Conservation (phyloP, 2,888 invertebrate species). For the Electrophaes corylata region DNA sequence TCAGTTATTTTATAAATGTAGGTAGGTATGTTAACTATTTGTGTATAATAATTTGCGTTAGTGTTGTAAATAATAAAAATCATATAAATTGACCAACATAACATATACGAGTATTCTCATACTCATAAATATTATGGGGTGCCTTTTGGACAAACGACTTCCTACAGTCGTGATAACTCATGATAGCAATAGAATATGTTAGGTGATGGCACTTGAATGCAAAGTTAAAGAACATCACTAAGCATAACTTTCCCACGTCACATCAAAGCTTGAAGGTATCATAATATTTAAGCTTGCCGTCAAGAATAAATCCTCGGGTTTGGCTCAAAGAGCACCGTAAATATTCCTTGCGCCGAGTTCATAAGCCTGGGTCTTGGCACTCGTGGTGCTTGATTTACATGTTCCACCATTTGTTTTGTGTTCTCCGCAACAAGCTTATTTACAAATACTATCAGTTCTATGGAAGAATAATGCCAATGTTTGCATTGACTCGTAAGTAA, state of each 20-base stretch:
- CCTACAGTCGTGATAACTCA: slow-evolving; percentile 9
- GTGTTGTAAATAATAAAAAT: no score
- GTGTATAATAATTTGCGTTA: neutral
- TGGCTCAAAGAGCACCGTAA: slow-evolving; percentile 40
- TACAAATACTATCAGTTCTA: slow-evolving; percentile 40
- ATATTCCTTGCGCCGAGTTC: slow-evolving; percentile 37
- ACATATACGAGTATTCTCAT: neutral
- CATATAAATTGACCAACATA: neutral
- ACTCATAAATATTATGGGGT: neutral
- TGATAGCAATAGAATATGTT: slow-evolving; percentile 23
- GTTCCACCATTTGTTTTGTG: slow-evolving; percentile 32
- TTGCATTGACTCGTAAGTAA: slow-evolving; percentile 36
- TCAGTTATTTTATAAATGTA: no score
- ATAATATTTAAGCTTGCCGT: slow-evolving; percentile 38
- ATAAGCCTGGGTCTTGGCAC: slow-evolving; percentile 42
- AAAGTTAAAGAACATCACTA: slow-evolving; percentile 14
- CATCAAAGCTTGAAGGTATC: slow-evolving; percentile 32
- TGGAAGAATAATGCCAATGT: slow-evolving; percentile 35
- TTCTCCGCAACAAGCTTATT: slow-evolving; percentile 35
- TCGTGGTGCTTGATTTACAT: slow-evolving; percentile 39
- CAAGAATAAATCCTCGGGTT: slow-evolving; percentile 37
- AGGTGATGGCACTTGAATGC: slow-evolving; percentile 19
- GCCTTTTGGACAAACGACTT: slow-evolving; percentile 1
- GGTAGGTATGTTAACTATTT: neutral
- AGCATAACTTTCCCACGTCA: slow-evolving; percentile 30